A percentile compares a stretch with the other conserved stretches of the same genome.
These are phyloP conservation scores for Xylophagus ater DNA, from an alignment of 2,888 invertebrate genomes.

Conservation along the genomic window DNA sequence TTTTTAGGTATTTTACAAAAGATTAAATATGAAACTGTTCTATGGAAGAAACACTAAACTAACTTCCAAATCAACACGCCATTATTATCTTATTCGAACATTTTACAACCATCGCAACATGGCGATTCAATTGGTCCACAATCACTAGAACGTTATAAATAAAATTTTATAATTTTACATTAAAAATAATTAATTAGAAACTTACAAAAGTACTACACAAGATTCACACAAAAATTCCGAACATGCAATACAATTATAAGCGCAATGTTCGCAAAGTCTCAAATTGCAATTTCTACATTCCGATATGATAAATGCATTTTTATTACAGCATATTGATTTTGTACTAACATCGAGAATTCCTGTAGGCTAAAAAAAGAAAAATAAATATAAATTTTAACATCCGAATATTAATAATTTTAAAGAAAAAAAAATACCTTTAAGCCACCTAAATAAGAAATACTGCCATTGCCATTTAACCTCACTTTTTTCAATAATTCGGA, in stretches of 20 bases:
- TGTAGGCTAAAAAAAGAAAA: conserved; percentile 11
- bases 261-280: conserved; percentile 21
- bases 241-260: conserved; percentile 19
- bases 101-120: conserved; percentile 18
- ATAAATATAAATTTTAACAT: neutral
- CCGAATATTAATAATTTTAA: neutral
- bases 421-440: conserved; percentile 10
- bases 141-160: conserved; percentile 11
- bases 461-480: conserved; percentile 17
- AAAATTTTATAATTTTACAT: neutral
- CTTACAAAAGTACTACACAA: conserved; percentile 22
- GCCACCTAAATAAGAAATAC: conserved; percentile 12
- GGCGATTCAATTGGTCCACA: conserved; percentile 19
- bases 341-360: conserved; percentile 14
- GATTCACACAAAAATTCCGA: conserved; percentile 17
- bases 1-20: no score
- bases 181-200: conserved; percentile 2
- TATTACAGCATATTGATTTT: conserved; percentile 19
- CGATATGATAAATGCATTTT: conserved; percentile 17
- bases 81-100: no score
- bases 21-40: no score
- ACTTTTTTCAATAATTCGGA: conserved; percentile 10
- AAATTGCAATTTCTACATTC: conserved; percentile 22
- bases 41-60: no score
- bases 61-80: no score